phyloP scores from a whole-genome alignment of 1,140 invertebrate species.

The Drosophila varians region DNA sequence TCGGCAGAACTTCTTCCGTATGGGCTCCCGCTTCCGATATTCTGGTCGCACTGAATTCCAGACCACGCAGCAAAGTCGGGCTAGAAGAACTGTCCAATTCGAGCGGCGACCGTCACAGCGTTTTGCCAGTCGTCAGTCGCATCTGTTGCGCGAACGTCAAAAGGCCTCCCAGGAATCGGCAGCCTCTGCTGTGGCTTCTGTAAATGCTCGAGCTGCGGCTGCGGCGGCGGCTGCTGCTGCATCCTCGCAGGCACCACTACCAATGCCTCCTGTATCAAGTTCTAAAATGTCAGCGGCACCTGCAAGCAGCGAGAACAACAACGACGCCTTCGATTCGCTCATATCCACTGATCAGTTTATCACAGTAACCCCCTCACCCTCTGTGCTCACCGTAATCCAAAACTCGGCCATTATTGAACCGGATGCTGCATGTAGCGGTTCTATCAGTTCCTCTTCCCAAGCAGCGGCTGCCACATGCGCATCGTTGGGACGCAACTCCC shows the following conservation, averaged over 20 bases:
- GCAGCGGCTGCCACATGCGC: slow-evolving; percentile 54
- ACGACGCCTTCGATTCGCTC: slow-evolving; percentile 73
- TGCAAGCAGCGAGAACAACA: slow-evolving; percentile 71
- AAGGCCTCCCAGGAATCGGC: slow-evolving; percentile 84
- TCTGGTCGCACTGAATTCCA: slow-evolving; percentile 98
- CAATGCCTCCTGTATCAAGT: slow-evolving; percentile 23
- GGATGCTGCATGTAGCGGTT: slow-evolving; percentile 67
- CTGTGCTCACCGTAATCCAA: slow-evolving; percentile 80
- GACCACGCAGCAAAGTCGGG: slow-evolving; percentile 94
- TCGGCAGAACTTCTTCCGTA: slow-evolving; percentile 97
- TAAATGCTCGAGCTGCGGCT: slow-evolving; percentile 72
- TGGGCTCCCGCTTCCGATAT: slow-evolving; percentile 98
- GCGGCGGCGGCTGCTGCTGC: slow-evolving; percentile 77
- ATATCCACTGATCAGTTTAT: slow-evolving; percentile 66
- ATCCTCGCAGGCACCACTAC: slow-evolving; percentile 25
- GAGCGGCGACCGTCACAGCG: slow-evolving; percentile 98
- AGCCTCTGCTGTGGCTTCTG: slow-evolving; percentile 78
- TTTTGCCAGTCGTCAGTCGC: slow-evolving; percentile 95
- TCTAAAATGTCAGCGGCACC: slow-evolving; percentile 19
- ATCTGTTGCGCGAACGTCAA: slow-evolving; percentile 90
- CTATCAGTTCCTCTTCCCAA: slow-evolving; percentile 70
- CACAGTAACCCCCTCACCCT: slow-evolving; percentile 76
- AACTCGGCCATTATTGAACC: slow-evolving; percentile 76
- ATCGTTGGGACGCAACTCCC: slow-evolving; percentile 74
- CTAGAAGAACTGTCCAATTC: slow-evolving; percentile 95